These are phyloP conservation scores for Peromyscus attwateri DNA, from an alignment of 2,797 vertebrate genomes.

Conservation along the genomic window DNA sequence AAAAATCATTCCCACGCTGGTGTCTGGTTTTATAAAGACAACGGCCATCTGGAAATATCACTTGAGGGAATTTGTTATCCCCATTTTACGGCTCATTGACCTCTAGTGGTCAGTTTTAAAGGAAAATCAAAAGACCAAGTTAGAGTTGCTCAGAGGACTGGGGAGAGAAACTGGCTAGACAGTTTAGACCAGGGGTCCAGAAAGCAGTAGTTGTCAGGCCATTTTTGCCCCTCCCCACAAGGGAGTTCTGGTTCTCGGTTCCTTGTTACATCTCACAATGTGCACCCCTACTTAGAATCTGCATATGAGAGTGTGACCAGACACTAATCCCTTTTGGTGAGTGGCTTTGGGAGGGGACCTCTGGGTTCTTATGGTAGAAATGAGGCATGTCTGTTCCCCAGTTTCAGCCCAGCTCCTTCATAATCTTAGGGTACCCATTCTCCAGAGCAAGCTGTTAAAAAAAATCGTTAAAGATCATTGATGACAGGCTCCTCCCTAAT, in stretches of 20 bases:
- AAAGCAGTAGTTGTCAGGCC: not conserved
- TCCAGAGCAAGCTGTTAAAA: not conserved
- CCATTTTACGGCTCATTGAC: not conserved
- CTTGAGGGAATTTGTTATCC: not conserved
- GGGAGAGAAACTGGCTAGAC: not conserved
- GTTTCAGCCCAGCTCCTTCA: not conserved
- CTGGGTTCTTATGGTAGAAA: not conserved
- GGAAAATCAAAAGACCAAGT: not conserved
- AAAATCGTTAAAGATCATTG: not conserved
- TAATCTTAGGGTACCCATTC: not conserved
- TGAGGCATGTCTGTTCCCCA: not conserved
- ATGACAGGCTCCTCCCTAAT: not conserved
- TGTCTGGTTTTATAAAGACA: constrained; percentile 38
- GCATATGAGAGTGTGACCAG: not conserved
- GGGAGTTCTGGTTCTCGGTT: not conserved
- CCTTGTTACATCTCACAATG: not conserved
- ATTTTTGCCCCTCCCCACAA: not conserved
- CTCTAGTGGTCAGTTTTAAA: not conserved
- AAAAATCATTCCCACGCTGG: not conserved
- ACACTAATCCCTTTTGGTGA: not conserved
- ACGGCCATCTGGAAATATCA: not conserved
- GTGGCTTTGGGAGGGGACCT: not conserved
- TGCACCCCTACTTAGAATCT: not conserved
- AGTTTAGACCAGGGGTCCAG: not conserved
- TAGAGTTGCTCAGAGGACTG: not conserved